phyloP scores from a whole-genome alignment of 1,140 invertebrate species.

The Hycleus phaleratus region DNA sequence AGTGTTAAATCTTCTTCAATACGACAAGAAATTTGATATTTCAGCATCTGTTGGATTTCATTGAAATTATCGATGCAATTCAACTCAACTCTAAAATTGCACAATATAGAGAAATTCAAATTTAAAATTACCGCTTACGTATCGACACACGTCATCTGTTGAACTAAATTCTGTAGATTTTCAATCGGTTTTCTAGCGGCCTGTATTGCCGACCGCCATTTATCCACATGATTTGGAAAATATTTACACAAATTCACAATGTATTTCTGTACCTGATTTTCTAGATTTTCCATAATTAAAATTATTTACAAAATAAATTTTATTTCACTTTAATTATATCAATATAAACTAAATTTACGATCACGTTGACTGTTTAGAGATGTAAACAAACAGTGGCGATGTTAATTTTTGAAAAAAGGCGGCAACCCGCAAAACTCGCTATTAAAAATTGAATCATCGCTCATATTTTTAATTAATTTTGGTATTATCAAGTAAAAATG shows the following conservation, averaged over 20 bases:
- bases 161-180: conserved; percentile 24
- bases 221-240: conserved; percentile 22
- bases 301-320: too few species aligned
- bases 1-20: conserved; percentile 20
- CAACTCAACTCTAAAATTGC: conserved; percentile 17
- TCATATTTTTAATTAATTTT: too few species aligned
- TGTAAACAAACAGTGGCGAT: too few species aligned
- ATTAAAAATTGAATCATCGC: too few species aligned
- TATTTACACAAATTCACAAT: conserved; percentile 22
- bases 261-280: conserved; percentile 20
- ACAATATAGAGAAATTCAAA: not conserved
- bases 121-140: conserved; percentile 17
- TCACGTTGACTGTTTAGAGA: too few species aligned
- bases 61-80: conserved; percentile 26
- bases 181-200: conserved; percentile 16
- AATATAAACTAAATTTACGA: too few species aligned
- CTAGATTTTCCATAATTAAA: conserved; percentile 13
- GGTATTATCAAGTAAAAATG: too few species aligned
- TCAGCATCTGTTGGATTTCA: conserved; percentile 16
- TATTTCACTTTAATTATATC: too few species aligned
- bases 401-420: too few species aligned
- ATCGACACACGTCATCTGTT: conserved; percentile 26
- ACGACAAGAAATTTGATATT: conserved; percentile 13
- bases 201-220: conserved; percentile 22
- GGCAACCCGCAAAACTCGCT: not conserved